These are phyloP conservation scores for Spizaetus ornatus DNA, from an alignment of 2,113 vertebrate species.

Conservation along the genomic window DNA sequence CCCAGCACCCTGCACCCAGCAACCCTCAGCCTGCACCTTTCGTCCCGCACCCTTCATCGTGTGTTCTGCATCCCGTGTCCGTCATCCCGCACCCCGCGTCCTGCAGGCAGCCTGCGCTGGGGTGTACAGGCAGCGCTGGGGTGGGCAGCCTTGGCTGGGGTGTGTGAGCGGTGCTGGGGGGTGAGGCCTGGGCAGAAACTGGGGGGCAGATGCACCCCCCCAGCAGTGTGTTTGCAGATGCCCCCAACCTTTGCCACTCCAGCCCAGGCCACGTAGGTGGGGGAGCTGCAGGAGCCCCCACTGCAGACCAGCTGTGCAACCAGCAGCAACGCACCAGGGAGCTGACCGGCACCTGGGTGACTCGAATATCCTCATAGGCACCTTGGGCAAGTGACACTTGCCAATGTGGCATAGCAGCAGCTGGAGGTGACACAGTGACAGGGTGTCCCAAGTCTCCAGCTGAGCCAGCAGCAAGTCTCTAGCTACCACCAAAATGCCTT, in stretches of 20 bases:
- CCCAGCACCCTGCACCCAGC: no score
- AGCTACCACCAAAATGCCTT: background rate
- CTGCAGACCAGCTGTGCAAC: background rate
- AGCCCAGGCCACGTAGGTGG: no score
- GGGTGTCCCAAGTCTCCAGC: background rate
- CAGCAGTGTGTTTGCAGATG: background rate
- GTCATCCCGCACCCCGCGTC: no score
- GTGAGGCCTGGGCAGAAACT: background rate
- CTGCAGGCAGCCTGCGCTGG: no score
- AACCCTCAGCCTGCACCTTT: no score
- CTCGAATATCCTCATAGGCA: rapidly evolving
- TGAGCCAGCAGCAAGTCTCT: background rate
- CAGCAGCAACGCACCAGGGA: background rate
- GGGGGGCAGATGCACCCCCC: background rate
- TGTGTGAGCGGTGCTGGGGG: no score
- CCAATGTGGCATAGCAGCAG: background rate
- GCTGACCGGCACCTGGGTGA: background rate
- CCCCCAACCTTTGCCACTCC: background rate
- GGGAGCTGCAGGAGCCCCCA: background rate
- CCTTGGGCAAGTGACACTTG: background rate
- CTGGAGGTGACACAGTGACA: background rate
- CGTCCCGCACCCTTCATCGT: no score
- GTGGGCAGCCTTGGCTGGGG: no score
- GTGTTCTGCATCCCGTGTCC: no score
- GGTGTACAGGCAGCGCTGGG: no score